Base-by-base conservation (phyloP, 2,113 vertebrate genomes). In the Pandion haliaetus region DNA sequence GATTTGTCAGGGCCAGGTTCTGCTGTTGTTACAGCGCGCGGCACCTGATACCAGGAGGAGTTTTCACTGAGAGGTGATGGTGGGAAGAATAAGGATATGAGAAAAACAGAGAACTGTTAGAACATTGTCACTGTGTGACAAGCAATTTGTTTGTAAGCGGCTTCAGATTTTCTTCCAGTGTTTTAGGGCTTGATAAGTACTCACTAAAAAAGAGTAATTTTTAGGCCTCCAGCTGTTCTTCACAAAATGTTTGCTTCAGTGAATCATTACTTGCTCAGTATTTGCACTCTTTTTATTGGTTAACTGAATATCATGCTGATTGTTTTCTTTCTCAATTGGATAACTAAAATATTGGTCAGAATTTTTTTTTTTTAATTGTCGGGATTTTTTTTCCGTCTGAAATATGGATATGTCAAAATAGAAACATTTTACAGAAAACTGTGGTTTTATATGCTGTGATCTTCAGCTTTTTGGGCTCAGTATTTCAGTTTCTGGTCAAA, bases 231-330 rank as follows among this genome's bases (percentile, higher is more conserved):
- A 89, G 73, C 86, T 95, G 94, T 76, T 95, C 83, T 89, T 82
- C 76, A 84, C 77, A 94, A 86, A 86, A 44, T 79, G 80, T 95
- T 97, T 89, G 69, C 86, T 79, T 91, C 77, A 89, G 42, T 94
- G 93, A 93, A 88, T 94, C 78, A 82, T 87, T 93, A 62, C 40
- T 70, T 86, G 70, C 58, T 91, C 59, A 40, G 74, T 94, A 85
- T 95, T 95, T 90, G 49, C 38, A 44, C 44, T 82, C 26, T 59
- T 76, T 76, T 54, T 79, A 70, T 82, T 95, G 62, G 73, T 88
- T 95, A 93, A 87, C 45, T 78, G 78, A 94, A 42, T 90, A 66
- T 59, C 66, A 36, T 25, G 45, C 49, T 91, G 95, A 93, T 87
- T 92, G 44, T 72, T 92, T 36, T 79, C 62, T 89, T 65, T 95